Evolutionary conservation across 2,113 vertebrate species (phyloP).

Genomic region (Oxyruncus cristatus): DNA sequence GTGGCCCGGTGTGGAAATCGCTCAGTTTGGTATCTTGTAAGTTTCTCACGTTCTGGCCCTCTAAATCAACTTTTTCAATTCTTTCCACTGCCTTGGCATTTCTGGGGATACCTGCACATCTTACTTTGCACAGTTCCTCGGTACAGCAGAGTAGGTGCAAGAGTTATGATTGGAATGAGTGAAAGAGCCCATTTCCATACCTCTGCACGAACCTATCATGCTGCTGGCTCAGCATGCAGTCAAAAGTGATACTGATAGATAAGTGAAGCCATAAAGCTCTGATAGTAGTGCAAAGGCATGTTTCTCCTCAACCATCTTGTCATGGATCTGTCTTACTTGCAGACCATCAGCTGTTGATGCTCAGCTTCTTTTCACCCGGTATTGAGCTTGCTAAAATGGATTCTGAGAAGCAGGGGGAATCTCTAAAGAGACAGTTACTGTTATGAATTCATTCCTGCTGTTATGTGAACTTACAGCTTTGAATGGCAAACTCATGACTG

Average conservation of each 20-base stretch:
- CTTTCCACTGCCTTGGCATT: too few species aligned
- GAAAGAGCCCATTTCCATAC: neutral
- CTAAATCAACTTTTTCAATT: too few species aligned
- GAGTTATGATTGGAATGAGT: neutral
- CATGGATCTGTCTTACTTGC: conserved; percentile 43
- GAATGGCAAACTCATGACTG: neutral
- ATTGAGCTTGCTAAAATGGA: conserved; percentile 7
- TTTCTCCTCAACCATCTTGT: neutral
- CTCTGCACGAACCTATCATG: neutral
- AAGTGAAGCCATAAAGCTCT: neutral
- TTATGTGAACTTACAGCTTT: neutral
- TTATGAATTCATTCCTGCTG: neutral
- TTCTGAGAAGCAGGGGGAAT: neutral
- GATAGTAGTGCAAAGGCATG: neutral
- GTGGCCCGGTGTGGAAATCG: too few species aligned
- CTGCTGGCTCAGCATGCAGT: neutral
- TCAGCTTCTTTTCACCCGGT: conserved; percentile 61
- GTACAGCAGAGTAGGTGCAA: neutral
- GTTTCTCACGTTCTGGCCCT: too few species aligned
- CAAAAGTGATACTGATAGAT: neutral
- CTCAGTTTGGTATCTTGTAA: too few species aligned
- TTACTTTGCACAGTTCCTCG: neutral
- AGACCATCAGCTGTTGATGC: conserved; percentile 41
- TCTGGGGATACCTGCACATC: too few species aligned
- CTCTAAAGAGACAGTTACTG: neutral